Evolutionary conservation across 2,888 invertebrate genomes (phyloP).

Genomic region (Pomacea canaliculata): DNA sequence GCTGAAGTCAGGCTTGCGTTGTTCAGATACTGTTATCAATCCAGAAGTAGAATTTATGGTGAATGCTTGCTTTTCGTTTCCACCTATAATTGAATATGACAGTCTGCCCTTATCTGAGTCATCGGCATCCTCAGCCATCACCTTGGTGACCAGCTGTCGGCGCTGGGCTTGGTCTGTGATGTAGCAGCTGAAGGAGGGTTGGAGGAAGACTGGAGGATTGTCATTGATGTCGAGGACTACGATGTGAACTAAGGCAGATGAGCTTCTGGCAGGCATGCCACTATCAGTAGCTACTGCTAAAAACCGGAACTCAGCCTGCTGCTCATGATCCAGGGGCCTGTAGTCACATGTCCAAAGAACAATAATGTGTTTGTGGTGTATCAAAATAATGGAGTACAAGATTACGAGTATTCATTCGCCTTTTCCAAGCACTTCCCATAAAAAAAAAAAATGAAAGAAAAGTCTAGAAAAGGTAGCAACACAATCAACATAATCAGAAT

Average conservation of each 20-base stretch:
- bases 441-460: not conserved
- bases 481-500: not conserved
- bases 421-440: not conserved
- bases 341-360: not conserved
- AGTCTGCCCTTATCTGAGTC: constrained; percentile 81
- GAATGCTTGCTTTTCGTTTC: constrained; percentile 76
- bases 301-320: constrained; percentile 79
- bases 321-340: constrained; percentile 60
- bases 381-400: not conserved
- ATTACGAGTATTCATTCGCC: not conserved
- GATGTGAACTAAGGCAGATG: constrained; percentile 87
- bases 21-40: constrained; percentile 80
- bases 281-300: constrained; percentile 85
- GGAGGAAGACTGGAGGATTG: constrained; percentile 78
- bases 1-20: constrained; percentile 80
- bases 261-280: constrained; percentile 85
- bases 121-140: constrained; percentile 86
- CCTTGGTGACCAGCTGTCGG: constrained; percentile 89
- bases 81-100: constrained; percentile 86
- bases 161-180: constrained; percentile 86
- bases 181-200: constrained; percentile 78
- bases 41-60: constrained; percentile 67
- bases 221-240: constrained; percentile 91
- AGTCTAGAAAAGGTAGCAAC: not conserved
- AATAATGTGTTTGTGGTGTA: not conserved